phyloP scores from a whole-genome alignment of 2,888 invertebrate genomes.

The Lasioglossum villosulum region DNA sequence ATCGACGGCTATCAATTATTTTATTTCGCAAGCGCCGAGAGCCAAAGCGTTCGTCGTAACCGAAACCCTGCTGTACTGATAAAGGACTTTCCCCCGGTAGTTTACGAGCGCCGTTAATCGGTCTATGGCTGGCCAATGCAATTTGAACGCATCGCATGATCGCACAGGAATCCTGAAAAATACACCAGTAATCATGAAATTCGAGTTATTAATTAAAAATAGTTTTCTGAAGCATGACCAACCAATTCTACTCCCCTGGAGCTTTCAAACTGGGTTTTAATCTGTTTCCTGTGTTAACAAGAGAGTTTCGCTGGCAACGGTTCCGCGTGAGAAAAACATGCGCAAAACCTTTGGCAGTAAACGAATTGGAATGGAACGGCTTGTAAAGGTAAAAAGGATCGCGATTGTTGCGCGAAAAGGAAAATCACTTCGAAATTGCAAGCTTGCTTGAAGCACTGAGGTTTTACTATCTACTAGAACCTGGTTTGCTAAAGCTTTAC shows the following conservation, averaged over 20 bases:
- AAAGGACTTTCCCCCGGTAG: background rate
- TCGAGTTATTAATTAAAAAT: background rate
- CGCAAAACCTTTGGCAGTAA: background rate
- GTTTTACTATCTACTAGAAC: constrained; percentile 5
- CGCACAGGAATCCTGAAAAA: background rate
- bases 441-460: background rate
- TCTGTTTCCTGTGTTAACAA: background rate
- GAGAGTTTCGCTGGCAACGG: background rate
- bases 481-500: background rate
- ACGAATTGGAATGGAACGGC: constrained; percentile 6
- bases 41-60: background rate
- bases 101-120: background rate
- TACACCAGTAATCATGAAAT: background rate
- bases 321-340: constrained; percentile 6
- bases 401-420: background rate
- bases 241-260: too few species aligned
- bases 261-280: background rate
- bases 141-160: background rate
- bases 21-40: background rate
- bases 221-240: too few species aligned
- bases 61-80: background rate
- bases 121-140: background rate
- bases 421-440: constrained; percentile 6
- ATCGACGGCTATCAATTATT: constrained; percentile 15
- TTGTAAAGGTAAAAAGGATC: constrained; percentile 1